Evolutionary conservation across 2,888 invertebrate genomes (phyloP).

Genomic region (Stenodema calcarata): DNA sequence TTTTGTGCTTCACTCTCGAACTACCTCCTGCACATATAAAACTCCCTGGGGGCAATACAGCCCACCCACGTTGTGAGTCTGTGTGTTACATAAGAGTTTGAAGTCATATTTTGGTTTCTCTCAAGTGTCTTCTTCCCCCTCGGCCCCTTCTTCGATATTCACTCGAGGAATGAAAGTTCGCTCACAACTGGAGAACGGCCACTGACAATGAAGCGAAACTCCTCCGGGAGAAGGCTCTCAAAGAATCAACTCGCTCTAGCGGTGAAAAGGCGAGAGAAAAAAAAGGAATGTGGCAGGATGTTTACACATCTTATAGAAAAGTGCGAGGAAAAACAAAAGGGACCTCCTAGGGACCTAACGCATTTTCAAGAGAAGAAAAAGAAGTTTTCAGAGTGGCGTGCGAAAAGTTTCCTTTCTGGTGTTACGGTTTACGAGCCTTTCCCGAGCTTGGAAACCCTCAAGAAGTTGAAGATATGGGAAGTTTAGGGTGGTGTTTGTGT

Average conservation of each 20-base stretch:
- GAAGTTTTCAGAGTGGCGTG: neutral
- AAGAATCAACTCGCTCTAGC: neutral
- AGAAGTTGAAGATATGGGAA: neutral
- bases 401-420: neutral
- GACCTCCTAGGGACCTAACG: neutral
- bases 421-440: neutral
- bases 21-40: no score
- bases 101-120: no score
- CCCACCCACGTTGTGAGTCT: no score
- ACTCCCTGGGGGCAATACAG: no score
- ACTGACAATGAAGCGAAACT: neutral
- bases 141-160: neutral
- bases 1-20: no score
- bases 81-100: no score
- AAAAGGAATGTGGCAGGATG: neutral
- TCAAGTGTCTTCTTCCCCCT: neutral
- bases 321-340: constrained; percentile 29
- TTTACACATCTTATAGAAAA: constrained; percentile 23
- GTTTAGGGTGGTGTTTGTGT: neutral
- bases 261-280: neutral
- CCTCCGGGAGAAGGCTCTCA: neutral
- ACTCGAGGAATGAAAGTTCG: neutral
- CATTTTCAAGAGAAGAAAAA: neutral
- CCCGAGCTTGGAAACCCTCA: neutral
- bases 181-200: neutral